phyloP scores from a whole-genome alignment of 2,888 invertebrate genomes.

The Piscicola geometra region DNA sequence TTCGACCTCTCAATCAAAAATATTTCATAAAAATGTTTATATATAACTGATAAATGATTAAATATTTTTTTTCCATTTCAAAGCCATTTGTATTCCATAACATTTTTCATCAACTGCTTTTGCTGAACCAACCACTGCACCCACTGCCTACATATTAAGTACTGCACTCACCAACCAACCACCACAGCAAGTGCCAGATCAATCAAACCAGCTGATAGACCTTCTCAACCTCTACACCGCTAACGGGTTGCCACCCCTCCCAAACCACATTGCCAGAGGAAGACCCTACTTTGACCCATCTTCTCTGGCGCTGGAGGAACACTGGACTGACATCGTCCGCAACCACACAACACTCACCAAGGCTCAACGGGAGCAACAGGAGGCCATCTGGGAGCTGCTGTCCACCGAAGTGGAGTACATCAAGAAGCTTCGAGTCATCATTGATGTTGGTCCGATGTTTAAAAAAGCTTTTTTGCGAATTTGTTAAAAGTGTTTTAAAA shows the following conservation, averaged over 20 bases:
- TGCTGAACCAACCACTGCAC: too few species aligned
- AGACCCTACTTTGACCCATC: conserved; percentile 55
- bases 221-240: conserved; percentile 70
- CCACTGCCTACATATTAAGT: too few species aligned
- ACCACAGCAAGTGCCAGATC: conserved; percentile 49
- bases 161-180: too few species aligned
- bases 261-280: conserved; percentile 57
- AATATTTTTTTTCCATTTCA: too few species aligned
- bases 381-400: conserved; percentile 86
- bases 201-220: conserved; percentile 71
- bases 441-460: conserved; percentile 68
- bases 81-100: too few species aligned
- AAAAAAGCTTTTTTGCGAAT: not conserved
- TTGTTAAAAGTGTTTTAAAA: not conserved
- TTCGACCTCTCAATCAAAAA: not conserved
- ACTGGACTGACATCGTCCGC: conserved; percentile 63
- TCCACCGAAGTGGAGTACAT: conserved; percentile 87
- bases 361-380: conserved; percentile 77
- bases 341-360: conserved; percentile 61
- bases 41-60: too few species aligned
- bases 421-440: conserved; percentile 76
- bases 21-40: too few species aligned
- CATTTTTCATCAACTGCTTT: too few species aligned
- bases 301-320: conserved; percentile 56
- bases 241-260: conserved; percentile 66